phyloP scores from a whole-genome alignment of 92 coral and sea anemone genomes.

The Umimayanthus chanpuru region DNA sequence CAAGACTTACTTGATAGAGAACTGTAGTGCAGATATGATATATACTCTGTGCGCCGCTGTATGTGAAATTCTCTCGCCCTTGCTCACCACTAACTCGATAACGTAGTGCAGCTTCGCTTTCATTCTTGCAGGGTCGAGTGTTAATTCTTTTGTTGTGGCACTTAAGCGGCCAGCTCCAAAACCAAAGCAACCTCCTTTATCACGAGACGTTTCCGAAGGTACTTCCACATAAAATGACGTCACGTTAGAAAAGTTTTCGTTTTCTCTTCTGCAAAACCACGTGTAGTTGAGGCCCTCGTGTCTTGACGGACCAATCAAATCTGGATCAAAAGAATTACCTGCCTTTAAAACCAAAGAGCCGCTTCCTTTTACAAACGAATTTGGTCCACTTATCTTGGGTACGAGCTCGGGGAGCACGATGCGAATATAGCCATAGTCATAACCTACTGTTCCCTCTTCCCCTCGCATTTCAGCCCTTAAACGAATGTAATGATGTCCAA shows the following conservation, averaged over 20 bases:
- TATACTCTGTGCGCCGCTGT: conserved; percentile 52
- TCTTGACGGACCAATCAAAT: conserved; percentile 18
- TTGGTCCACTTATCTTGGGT: conserved; percentile 59
- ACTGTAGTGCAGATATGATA: conserved; percentile 64
- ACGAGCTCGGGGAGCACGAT: conserved; percentile 69
- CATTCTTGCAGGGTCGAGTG: conserved; percentile 48
- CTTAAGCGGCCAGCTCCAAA: conserved; percentile 77
- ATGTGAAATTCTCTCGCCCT: conserved; percentile 56
- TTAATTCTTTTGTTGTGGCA: conserved; percentile 46
- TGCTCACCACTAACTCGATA: conserved; percentile 61
- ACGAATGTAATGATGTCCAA: conserved; percentile 62
- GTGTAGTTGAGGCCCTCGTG: conserved; percentile 54
- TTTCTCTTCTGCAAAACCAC: conserved; percentile 74
- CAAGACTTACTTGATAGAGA: conserved; percentile 64
- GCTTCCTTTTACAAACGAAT: conserved; percentile 62
- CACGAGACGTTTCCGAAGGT: conserved; percentile 42
- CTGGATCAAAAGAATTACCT: conserved; percentile 70
- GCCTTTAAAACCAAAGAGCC: conserved; percentile 62
- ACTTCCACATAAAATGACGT: conserved; percentile 63
- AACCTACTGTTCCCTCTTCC: conserved; percentile 71
- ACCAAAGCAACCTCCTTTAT: conserved; percentile 86
- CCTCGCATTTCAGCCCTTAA: conserved; percentile 71
- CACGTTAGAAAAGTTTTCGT: conserved; percentile 60
- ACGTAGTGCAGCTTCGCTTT: conserved; percentile 56
- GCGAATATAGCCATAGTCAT: conserved; percentile 73